Conservation (phyloP, 2,113 vertebrate species). For the Lipotes vexillifer region DNA sequence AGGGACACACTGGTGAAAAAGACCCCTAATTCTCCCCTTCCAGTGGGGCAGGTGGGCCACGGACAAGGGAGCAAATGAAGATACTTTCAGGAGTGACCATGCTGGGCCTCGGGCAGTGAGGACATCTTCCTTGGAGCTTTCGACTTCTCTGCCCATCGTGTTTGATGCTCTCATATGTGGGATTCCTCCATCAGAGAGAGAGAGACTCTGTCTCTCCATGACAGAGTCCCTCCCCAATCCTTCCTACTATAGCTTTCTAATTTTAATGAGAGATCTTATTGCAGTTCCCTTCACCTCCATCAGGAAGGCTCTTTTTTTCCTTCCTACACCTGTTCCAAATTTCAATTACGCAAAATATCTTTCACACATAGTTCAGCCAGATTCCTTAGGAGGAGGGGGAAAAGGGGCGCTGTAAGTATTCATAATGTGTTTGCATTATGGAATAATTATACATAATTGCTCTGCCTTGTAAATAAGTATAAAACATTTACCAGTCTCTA, state of each 20-base stretch:
- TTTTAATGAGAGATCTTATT: not conserved
- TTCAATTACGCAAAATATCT: not conserved
- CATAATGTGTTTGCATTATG: constrained; percentile 64
- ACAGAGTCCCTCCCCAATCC: not conserved
- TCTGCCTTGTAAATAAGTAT: constrained; percentile 52
- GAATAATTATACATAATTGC: constrained; percentile 62
- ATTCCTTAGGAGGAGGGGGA: not conserved
- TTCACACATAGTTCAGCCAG: not conserved
- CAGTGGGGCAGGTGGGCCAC: fast-evolving
- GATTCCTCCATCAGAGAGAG: not conserved
- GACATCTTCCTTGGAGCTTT: not conserved
- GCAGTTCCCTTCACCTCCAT: not conserved
- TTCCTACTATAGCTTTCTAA: not conserved
- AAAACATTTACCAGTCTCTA: constrained; percentile 35
- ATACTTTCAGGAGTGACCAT: not conserved
- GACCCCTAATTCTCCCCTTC: not conserved
- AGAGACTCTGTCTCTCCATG: no score
- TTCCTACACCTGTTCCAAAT: constrained; percentile 41
- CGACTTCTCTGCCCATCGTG: not conserved
- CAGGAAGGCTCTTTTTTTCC: not conserved
- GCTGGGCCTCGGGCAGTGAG: fast-evolving
- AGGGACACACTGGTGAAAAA: no score
- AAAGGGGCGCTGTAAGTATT: constrained; percentile 6
- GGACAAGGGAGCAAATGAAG: not conserved
- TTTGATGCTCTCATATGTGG: not conserved